Evolutionary conservation across 2,797 vertebrate genomes (phyloP).

Genomic region (Phyllotis vaccarum): DNA sequence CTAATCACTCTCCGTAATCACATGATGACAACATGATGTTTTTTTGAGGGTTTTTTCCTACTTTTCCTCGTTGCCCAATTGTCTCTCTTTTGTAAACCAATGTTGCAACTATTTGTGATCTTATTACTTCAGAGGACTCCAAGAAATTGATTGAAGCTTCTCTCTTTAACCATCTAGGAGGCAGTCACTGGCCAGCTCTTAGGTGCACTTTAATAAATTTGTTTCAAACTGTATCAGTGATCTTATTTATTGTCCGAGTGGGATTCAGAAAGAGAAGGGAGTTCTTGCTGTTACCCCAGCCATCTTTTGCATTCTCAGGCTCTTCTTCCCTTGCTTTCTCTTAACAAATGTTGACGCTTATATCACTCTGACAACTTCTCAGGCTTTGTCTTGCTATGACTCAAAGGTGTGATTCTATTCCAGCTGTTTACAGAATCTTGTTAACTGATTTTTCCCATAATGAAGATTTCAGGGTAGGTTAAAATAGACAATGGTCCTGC

Average conservation of each 20-base stretch:
- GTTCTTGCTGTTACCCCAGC: neutral
- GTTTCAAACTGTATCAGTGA: neutral
- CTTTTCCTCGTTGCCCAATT: neutral
- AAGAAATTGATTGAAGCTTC: neutral
- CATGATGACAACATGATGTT: neutral
- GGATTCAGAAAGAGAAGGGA: neutral
- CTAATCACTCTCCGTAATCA: neutral
- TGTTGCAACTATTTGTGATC: neutral
- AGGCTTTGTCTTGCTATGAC: neutral
- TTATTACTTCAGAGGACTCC: neutral
- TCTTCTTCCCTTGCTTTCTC: neutral
- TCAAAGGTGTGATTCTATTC: neutral
- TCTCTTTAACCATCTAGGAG: neutral
- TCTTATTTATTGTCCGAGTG: neutral
- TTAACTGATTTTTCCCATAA: neutral
- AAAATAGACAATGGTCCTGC: neutral
- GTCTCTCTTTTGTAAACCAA: neutral
- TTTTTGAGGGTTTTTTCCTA: neutral
- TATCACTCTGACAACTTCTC: neutral
- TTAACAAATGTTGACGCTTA: neutral
- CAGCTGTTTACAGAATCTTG: neutral
- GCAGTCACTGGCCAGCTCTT: neutral
- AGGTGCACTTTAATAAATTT: neutral
- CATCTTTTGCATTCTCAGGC: neutral
- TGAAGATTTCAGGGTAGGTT: neutral